Conservation (phyloP, 2,797 vertebrate genomes). For the Chiroxiphia lanceolata region DNA sequence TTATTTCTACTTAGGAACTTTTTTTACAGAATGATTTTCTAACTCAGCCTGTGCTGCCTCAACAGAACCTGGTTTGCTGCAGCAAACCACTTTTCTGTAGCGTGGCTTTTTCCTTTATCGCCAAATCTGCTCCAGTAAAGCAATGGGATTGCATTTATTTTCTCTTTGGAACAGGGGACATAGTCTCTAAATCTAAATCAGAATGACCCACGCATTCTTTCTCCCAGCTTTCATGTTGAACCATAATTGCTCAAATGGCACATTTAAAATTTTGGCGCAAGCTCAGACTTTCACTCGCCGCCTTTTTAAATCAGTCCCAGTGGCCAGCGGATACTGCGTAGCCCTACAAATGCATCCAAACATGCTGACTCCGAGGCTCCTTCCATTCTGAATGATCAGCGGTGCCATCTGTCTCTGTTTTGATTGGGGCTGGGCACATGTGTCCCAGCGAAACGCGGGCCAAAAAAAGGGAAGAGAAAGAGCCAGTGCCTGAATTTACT, state of each 20-base stretch:
- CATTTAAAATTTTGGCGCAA: constrained; percentile 56
- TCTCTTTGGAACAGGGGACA: constrained; percentile 59
- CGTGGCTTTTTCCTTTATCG: background rate
- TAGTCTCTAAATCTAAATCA: constrained; percentile 62
- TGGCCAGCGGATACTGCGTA: background rate
- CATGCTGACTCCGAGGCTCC: constrained; percentile 55
- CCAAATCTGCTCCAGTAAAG: constrained; percentile 46
- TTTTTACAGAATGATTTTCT: background rate
- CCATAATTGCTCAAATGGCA: constrained; percentile 62
- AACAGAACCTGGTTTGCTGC: background rate
- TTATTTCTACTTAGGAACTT: background rate
- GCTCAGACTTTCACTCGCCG: constrained; percentile 33
- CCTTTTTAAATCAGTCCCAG: constrained; percentile 66
- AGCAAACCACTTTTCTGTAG: background rate
- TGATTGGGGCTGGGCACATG: constrained; percentile 59
- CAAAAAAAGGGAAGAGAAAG: constrained; percentile 9
- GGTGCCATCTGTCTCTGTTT: constrained; percentile 70
- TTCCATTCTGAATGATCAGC: constrained; percentile 60
- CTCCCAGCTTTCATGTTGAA: constrained; percentile 60
- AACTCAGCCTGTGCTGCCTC: background rate
- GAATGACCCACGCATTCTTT: constrained; percentile 67
- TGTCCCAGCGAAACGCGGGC: constrained; percentile 50
- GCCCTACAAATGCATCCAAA: constrained; percentile 63
- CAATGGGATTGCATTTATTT: constrained; percentile 51
- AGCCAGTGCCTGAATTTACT: constrained; percentile 52